Evolutionary conservation across 2,113 vertebrate species (phyloP), one percentile per base, ranked within the genome.

Genomic region (Ramphastos sulfuratus): DNA sequence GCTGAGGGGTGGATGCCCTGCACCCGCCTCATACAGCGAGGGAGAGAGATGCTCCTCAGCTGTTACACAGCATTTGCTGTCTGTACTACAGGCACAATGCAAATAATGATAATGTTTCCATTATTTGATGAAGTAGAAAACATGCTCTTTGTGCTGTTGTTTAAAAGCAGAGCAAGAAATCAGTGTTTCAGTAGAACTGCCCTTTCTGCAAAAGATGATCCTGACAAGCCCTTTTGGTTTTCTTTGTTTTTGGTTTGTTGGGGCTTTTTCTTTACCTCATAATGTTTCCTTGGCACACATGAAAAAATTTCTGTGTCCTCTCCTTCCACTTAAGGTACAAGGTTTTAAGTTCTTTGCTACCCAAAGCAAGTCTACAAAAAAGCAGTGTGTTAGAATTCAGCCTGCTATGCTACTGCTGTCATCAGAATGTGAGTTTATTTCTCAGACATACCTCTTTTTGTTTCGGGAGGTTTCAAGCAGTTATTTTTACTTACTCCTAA

Each of bases 21-120:
- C 12, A 35, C 5, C 12, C n/a, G 12, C 42, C 42, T 64, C 23
- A 1, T 1, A 17, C 23, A 5, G 3, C 0, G 0, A 20, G 28
- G 55, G 12, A 17, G 6, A 6, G 60, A 35, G 58, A 10, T 9
- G 35, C 10, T 80, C 52, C 54, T 59, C 52, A 4, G 76, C 66
- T 42, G 0, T 24, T 5, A 10, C 83, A 7, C 61, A 18, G 65
- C 1, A 0, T 8, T 85, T 3, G 0, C 69, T 37, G 6, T 8
- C 72, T 27, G 1, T 20, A 30, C 31, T 9, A 3, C 85, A 56
- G 54, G 77, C 76, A 44, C 54, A 13, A 23, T 10, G 48, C n/a
- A 89, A 93, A 48, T 18, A 33, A 69, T 35, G 46, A n/a, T 42
- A 7, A 60, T 6, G 18, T 24, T 58, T 39, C 85, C 90, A 59